phyloP scores from a whole-genome alignment of 2,888 invertebrate species.

The Drosophila ustulata region DNA sequence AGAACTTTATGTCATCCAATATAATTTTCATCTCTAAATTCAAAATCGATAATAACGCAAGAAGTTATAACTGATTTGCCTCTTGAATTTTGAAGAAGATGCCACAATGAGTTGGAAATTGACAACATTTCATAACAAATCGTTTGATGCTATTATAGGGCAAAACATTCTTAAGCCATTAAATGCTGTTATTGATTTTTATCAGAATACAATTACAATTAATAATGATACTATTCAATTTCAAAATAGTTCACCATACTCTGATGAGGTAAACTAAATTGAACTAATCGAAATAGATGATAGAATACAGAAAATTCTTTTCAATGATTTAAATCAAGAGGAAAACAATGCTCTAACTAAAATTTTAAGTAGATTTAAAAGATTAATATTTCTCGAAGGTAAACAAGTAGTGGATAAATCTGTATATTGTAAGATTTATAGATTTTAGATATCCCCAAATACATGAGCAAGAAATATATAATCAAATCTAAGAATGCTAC shows the following conservation, averaged over 20 bases:
- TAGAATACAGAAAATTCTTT: conserved; percentile 22
- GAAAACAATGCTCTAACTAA: conserved; percentile 30
- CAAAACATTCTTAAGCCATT: conserved; percentile 41
- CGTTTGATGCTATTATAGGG: conserved; percentile 30
- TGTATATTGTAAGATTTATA: conserved; percentile 22
- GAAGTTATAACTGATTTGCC: conserved; percentile 46
- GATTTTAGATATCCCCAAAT: conserved; percentile 20
- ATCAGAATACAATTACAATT: conserved; percentile 29
- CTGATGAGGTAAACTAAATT: conserved; percentile 20
- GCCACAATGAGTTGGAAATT: conserved; percentile 51
- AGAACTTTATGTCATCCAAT: conserved; percentile 25
- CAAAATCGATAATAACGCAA: conserved; percentile 28
- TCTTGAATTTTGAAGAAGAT: conserved; percentile 41
- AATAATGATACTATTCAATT: conserved; percentile 20
- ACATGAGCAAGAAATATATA: conserved; percentile 24
- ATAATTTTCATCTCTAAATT: conserved; percentile 45
- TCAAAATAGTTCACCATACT: conserved; percentile 25
- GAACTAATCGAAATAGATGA: conserved; percentile 24
- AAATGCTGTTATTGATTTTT: conserved; percentile 43
- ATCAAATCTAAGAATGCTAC: conserved; percentile 45
- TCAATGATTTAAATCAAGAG: conserved; percentile 25
- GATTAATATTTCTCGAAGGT: conserved; percentile 4
- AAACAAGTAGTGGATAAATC: conserved; percentile 23
- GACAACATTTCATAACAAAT: conserved; percentile 36
- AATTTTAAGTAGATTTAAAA: conserved; percentile 31